phyloP scores from a whole-genome alignment of 1,140 invertebrate genomes.

The Euglossa dilemma region DNA sequence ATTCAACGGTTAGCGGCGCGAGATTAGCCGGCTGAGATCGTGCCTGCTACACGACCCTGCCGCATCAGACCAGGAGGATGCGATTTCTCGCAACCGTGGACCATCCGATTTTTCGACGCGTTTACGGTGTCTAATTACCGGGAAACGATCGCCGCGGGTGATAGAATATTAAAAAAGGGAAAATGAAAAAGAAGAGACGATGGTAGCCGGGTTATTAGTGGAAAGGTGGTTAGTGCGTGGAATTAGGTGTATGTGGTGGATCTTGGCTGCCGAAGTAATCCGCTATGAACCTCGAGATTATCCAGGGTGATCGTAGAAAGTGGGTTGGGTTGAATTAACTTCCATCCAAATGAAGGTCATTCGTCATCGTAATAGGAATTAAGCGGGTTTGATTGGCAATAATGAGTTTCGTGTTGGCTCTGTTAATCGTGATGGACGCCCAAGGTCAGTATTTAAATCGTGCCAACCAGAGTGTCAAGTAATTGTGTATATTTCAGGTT shows the following conservation, averaged over 20 bases:
- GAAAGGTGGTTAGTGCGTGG: neutral
- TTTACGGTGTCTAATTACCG: slow-evolving; percentile 39
- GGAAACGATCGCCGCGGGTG: neutral
- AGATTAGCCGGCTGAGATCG: slow-evolving; percentile 54
- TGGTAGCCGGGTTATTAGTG: neutral
- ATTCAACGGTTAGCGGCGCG: slow-evolving; percentile 62
- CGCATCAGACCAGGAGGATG: slow-evolving; percentile 40
- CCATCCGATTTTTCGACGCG: slow-evolving; percentile 34
- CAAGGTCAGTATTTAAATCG: too few species aligned
- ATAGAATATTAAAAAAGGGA: neutral
- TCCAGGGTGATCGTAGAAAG: neutral
- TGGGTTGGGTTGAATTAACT: slow-evolving; percentile 4
- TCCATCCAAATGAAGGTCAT: neutral
- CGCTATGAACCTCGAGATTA: slow-evolving; percentile 2
- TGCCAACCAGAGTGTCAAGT: too few species aligned
- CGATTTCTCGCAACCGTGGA: slow-evolving; percentile 53
- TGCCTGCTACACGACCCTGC: slow-evolving; percentile 16
- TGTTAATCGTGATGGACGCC: neutral
- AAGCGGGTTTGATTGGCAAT: neutral
- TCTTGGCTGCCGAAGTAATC: neutral
- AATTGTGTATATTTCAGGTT: too few species aligned
- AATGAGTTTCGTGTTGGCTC: neutral
- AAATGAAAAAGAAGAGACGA: too few species aligned
- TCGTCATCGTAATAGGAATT: neutral
- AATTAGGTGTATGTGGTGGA: neutral